A percentile compares a stretch with the other conserved stretches of the same genome.
phyloP scores from a whole-genome alignment of 35 echinoderm and acorn worm genomes.

The Ptychodera flava region DNA sequence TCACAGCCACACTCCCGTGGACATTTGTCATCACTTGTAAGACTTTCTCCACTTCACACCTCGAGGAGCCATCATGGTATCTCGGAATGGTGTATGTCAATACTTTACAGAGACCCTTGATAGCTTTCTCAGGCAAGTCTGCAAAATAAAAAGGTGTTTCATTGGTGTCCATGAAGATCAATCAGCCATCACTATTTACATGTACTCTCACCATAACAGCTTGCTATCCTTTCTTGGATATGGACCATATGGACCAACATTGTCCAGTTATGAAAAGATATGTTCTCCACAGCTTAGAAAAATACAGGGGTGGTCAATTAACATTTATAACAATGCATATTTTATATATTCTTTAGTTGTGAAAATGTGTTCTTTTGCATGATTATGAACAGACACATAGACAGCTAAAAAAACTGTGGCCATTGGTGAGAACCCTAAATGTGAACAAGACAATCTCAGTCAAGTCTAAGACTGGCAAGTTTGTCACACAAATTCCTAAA shows the following conservation, averaged over 20 bases:
- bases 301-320: not conserved
- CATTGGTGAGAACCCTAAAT: no score
- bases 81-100: slow-evolving; percentile 24
- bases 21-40: slow-evolving; percentile 6
- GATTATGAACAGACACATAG: no score
- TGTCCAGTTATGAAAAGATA: no score
- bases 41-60: slow-evolving; percentile 21
- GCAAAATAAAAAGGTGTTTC: not conserved
- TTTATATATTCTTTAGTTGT: no score
- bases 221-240: no score
- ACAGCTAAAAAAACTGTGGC: no score
- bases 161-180: not conserved
- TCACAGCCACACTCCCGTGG: slow-evolving; percentile 15
- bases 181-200: not conserved
- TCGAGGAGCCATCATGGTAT: slow-evolving; percentile 28
- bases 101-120: slow-evolving; percentile 19
- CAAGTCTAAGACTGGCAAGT: no score
- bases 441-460: no score
- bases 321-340: no score
- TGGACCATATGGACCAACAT: no score
- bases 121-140: slow-evolving; percentile 50
- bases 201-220: not conserved
- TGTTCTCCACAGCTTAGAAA: not conserved
- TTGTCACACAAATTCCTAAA: no score
- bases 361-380: no score